These are phyloP conservation scores for Uloborus plumipes DNA, from an alignment of 2,888 invertebrate genomes.

Conservation along the genomic window DNA sequence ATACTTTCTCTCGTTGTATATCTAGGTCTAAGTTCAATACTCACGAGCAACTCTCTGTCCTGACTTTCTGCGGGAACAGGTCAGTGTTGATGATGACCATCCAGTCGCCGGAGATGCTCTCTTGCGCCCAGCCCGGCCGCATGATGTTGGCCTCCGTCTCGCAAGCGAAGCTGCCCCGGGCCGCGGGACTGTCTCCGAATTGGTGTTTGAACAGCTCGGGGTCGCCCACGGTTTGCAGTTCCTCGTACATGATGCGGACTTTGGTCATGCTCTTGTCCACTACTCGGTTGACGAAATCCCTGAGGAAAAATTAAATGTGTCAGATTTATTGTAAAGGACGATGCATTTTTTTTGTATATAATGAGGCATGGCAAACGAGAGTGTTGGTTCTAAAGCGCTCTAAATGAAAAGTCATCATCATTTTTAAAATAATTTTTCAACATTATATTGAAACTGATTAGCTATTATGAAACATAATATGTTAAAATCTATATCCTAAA, in stretches of 20 bases:
- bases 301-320: constrained; percentile 12
- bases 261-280: constrained; percentile 65
- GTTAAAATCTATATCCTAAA: no score
- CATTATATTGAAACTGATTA: no score
- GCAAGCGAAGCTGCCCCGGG: constrained; percentile 66
- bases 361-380: not conserved
- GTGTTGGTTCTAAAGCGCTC: not conserved
- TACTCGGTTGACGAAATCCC: constrained; percentile 65
- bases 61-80: constrained; percentile 79
- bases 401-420: not conserved
- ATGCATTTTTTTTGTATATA: no score
- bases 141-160: constrained; percentile 64
- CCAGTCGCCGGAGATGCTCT: constrained; percentile 76
- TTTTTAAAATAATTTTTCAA: not conserved
- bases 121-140: constrained; percentile 67
- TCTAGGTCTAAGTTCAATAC: constrained; percentile 69
- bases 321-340: no score
- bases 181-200: constrained; percentile 63
- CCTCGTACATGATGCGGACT: constrained; percentile 66
- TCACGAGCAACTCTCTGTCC: constrained; percentile 82
- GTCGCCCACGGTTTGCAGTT: constrained; percentile 67
- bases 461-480: no score
- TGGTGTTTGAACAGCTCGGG: constrained; percentile 66
- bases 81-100: constrained; percentile 79
- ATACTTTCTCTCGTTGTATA: no score